Conservation (phyloP, 2,113 vertebrate genomes). For the Leucosticte australis region DNA sequence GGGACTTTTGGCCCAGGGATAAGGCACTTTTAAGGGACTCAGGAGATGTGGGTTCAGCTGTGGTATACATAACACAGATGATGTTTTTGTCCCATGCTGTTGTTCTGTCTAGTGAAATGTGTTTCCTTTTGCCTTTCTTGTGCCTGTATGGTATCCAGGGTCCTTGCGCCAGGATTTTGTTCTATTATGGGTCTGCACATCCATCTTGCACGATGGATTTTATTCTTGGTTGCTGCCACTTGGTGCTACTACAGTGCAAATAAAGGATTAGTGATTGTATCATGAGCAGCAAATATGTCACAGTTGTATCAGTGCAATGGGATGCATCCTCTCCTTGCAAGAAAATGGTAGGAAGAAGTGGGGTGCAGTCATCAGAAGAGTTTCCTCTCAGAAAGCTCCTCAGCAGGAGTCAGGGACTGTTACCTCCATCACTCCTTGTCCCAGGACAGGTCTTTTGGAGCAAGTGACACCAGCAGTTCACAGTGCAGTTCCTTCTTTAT, state of each 20-base stretch:
- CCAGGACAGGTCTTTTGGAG: not conserved
- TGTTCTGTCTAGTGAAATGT: not conserved
- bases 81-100: fast-evolving
- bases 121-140: not conserved
- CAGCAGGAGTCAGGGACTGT: not conserved
- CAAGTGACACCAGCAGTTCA: not conserved
- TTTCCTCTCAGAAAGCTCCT: not conserved
- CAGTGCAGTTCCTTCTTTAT: not conserved
- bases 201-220: not conserved
- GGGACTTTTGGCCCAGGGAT: not conserved
- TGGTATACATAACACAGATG: not conserved
- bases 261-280: not conserved
- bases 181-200: not conserved
- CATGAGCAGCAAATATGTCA: not conserved
- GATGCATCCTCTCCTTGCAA: not conserved
- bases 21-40: not conserved
- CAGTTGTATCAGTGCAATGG: not conserved
- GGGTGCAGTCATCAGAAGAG: not conserved
- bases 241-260: not conserved
- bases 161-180: not conserved
- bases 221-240: not conserved
- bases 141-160: not conserved
- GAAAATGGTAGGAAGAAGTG: not conserved
- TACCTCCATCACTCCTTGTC: not conserved
- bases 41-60: not conserved